These are phyloP conservation scores for Troilus luridus DNA, from an alignment of 2,888 invertebrate genomes.

Conservation along the genomic window DNA sequence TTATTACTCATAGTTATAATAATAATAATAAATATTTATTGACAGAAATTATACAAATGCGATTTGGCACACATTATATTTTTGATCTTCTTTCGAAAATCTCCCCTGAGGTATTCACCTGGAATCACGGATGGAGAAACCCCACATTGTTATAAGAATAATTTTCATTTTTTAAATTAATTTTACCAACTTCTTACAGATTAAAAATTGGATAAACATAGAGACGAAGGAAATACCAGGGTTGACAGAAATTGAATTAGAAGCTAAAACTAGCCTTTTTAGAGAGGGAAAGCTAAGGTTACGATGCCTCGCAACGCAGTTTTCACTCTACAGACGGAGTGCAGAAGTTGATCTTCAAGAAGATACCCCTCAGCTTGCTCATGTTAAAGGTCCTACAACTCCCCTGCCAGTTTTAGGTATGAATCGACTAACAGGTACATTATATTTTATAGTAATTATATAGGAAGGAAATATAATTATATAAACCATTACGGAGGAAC, in stretches of 20 bases:
- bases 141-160: neutral
- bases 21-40: no score
- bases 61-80: no score
- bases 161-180: neutral
- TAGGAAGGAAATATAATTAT: neutral
- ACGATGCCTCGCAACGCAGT: conserved; percentile 67
- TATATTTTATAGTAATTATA: neutral
- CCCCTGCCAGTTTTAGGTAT: conserved; percentile 53
- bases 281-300: conserved; percentile 66
- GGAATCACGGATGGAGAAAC: no score
- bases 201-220: conserved; percentile 57
- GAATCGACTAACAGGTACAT: neutral
- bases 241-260: conserved; percentile 63
- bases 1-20: no score
- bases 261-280: conserved; percentile 65
- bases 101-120: no score
- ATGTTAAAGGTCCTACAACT: conserved; percentile 68
- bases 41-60: no score
- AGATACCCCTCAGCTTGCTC: conserved; percentile 67
- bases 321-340: conserved; percentile 66
- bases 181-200: neutral
- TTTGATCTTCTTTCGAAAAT: no score
- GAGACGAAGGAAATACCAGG: conserved; percentile 45
- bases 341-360: conserved; percentile 66
- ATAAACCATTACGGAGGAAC: neutral